Percentiles rank a stretch among this genome's conserved stretches.
Evolutionary conservation across 2,888 invertebrate species (phyloP).

Genomic region (Amiota mariae): DNA sequence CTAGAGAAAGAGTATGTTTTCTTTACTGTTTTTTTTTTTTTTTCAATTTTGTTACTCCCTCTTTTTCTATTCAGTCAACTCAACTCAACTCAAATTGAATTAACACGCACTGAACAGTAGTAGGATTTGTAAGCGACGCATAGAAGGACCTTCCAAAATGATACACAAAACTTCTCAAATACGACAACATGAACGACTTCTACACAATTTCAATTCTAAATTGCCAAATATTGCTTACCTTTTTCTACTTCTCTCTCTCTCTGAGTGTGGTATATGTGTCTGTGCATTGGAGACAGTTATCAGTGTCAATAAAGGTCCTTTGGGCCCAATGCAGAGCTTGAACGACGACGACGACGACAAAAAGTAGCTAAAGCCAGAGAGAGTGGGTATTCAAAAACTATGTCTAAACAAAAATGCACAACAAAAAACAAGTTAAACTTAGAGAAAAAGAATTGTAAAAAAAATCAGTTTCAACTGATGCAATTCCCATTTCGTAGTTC

Average conservation of each 20-base stretch:
- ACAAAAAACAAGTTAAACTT: background rate
- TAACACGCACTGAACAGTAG: slow-evolving; percentile 52
- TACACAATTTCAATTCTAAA: slow-evolving; percentile 65
- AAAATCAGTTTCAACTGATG: slow-evolving; percentile 12
- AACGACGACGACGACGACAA: background rate
- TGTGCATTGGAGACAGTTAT: slow-evolving; percentile 59
- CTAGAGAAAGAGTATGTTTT: slow-evolving; percentile 30
- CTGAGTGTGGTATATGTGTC: slow-evolving; percentile 37
- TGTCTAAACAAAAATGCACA: background rate
- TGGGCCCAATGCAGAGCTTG: slow-evolving; percentile 36
- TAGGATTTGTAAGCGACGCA: background rate
- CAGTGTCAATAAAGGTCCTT: slow-evolving; percentile 64
- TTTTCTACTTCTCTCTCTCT: slow-evolving; percentile 42
- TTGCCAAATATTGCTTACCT: slow-evolving; percentile 64
- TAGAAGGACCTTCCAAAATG: background rate
- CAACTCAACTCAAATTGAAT: slow-evolving; percentile 53
- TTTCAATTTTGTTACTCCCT: background rate
- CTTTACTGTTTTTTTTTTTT: slow-evolving; percentile 30
- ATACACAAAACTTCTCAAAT: slow-evolving; percentile 58
- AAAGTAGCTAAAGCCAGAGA: background rate
- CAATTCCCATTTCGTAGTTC: slow-evolving; percentile 26
- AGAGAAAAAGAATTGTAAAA: slow-evolving; percentile 6
- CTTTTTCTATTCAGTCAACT: background rate
- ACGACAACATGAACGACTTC: slow-evolving; percentile 30
- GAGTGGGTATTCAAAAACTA: background rate